These are phyloP conservation scores for Telmatherina bonti DNA, from an alignment of 2,797 vertebrate genomes.

Conservation along the genomic window DNA sequence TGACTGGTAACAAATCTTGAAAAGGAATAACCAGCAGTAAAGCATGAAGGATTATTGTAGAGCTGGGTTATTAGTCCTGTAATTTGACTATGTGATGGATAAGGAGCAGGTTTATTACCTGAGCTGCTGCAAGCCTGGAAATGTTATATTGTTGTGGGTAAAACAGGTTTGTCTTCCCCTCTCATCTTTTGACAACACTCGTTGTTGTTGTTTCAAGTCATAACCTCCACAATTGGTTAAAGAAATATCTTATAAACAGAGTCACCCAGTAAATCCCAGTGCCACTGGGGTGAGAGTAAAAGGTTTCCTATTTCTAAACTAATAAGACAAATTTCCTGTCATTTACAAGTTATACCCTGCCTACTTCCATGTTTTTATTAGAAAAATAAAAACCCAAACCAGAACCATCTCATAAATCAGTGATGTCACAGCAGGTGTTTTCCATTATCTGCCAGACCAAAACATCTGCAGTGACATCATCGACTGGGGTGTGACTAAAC, in stretches of 20 bases:
- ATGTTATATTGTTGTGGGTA: slow-evolving; percentile 34
- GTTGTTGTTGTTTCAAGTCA: slow-evolving; percentile 19
- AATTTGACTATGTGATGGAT: slow-evolving; percentile 68
- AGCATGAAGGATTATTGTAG: slow-evolving; percentile 44
- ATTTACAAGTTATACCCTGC: background rate
- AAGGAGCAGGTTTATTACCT: slow-evolving; percentile 42
- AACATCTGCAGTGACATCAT: slow-evolving; percentile 44
- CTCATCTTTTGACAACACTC: slow-evolving; percentile 32
- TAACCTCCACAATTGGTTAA: no score
- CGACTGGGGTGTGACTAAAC: background rate
- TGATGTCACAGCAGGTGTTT: slow-evolving; percentile 27
- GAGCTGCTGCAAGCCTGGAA: slow-evolving; percentile 30
- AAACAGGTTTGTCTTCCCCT: slow-evolving; percentile 3
- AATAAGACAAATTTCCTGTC: background rate
- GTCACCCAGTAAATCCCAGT: background rate
- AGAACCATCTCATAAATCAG: background rate
- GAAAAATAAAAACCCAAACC: background rate
- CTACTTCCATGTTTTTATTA: background rate
- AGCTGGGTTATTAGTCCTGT: slow-evolving; percentile 54
- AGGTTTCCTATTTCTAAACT: background rate
- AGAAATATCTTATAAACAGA: slow-evolving; percentile 8
- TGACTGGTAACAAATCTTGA: slow-evolving; percentile 58
- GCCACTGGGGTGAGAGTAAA: background rate
- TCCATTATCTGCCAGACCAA: background rate
- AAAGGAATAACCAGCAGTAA: slow-evolving; percentile 49